A percentile compares a stretch with the other conserved stretches of the same genome.
Conservation (phyloP, 1,140 invertebrate species). For the Brachionus plicatilis region DNA sequence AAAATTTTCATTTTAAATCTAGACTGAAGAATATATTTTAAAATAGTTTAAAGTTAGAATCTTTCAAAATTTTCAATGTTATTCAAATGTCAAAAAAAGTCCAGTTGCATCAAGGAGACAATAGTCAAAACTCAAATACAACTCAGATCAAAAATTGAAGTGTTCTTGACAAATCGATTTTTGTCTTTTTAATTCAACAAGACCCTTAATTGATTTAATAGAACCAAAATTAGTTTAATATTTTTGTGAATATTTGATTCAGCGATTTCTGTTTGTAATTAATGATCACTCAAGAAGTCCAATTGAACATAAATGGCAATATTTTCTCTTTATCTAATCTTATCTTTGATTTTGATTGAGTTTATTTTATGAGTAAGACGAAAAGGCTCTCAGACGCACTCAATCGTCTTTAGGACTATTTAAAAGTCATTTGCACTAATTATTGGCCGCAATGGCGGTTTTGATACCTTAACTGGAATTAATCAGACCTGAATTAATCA, state of each 20-base stretch:
- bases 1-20: not conserved
- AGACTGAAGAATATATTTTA: not conserved
- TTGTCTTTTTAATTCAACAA: not conserved
- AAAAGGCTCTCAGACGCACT: not conserved
- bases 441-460: not conserved
- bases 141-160: not conserved
- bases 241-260: not conserved
- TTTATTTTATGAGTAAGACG: not conserved
- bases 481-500: not conserved
- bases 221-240: not conserved
- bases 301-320: not conserved
- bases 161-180: slow-evolving; percentile 25
- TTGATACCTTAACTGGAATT: not conserved
- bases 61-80: not conserved
- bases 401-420: not conserved
- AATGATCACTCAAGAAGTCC: slow-evolving; percentile 7
- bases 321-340: not conserved
- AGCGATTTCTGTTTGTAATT: not conserved
- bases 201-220: not conserved
- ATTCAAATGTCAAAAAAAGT: not conserved
- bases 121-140: not conserved
- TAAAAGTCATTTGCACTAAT: slow-evolving; percentile 1
- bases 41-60: not conserved
- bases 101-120: not conserved
- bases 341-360: slow-evolving; percentile 30